phyloP scores from a whole-genome alignment of 2,113 vertebrate genomes.

The Neotoma lepida region DNA sequence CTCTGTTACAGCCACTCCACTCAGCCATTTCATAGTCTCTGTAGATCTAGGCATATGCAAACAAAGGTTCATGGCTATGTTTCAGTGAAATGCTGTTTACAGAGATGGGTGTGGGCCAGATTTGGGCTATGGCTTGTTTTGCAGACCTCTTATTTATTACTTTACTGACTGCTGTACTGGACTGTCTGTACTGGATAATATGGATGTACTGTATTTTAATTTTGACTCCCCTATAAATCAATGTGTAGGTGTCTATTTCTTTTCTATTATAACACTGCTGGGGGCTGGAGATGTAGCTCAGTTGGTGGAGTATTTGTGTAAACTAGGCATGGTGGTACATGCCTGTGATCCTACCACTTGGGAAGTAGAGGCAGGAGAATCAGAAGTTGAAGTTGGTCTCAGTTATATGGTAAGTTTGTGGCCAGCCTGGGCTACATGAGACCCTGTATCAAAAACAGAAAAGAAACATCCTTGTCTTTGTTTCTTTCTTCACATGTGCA shows the following conservation, averaged over 20 bases:
- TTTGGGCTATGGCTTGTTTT: conserved; percentile 29
- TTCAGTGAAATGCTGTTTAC: conserved; percentile 11
- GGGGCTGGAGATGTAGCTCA: neutral
- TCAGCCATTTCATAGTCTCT: conserved; percentile 11
- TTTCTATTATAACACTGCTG: neutral
- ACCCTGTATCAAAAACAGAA: neutral
- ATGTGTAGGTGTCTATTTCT: neutral
- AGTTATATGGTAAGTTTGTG: neutral
- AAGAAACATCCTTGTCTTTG: neutral
- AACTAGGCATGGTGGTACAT: neutral
- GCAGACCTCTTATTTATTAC: conserved; percentile 29
- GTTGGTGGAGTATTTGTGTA: neutral
- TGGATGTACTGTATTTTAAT: neutral
- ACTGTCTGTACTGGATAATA: neutral
- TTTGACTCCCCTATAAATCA: neutral
- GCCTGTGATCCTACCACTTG: neutral
- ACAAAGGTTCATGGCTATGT: neutral
- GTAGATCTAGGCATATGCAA: neutral
- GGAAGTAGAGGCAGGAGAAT: neutral
- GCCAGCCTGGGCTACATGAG: neutral
- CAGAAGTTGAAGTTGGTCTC: neutral
- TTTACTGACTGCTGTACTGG: conserved; percentile 7
- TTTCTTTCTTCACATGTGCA: neutral
- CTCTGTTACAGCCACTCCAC: neutral
- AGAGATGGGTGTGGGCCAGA: neutral